Evolutionary conservation across 2,888 invertebrate genomes (phyloP).

Genomic region (Hermaeophaga mercurialis): DNA sequence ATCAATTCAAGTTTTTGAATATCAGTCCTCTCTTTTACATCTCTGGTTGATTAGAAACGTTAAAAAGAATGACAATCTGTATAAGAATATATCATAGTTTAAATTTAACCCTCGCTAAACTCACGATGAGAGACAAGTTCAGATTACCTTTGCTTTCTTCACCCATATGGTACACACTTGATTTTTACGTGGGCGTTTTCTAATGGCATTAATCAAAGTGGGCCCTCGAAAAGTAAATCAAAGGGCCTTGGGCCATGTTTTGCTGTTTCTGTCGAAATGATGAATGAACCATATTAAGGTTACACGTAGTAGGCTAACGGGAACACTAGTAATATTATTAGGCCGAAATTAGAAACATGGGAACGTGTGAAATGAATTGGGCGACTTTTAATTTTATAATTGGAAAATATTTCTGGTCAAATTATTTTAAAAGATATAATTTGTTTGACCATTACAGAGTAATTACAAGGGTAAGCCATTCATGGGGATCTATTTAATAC

Average conservation of each 20-base stretch:
- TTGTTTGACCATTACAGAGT: too few species aligned
- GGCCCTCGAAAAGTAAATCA: slow-evolving; percentile 31
- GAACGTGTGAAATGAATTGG: slow-evolving; percentile 11
- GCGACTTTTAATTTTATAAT: slow-evolving; percentile 7
- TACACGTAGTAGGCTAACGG: slow-evolving; percentile 35
- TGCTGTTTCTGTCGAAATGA: slow-evolving; percentile 31
- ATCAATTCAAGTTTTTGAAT: too few species aligned
- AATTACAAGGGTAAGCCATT: too few species aligned
- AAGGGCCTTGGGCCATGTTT: slow-evolving; percentile 40
- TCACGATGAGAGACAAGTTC: too few species aligned
- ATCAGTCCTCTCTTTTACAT: too few species aligned
- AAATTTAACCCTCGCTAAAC: too few species aligned
- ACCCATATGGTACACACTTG: slow-evolving; percentile 43
- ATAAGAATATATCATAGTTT: too few species aligned
- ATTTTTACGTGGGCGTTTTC: slow-evolving; percentile 37
- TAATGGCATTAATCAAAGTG: slow-evolving; percentile 39
- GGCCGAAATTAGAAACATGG: slow-evolving; percentile 12
- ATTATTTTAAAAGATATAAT: too few species aligned
- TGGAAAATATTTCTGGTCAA: too few species aligned
- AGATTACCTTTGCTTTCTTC: slow-evolving; percentile 28
- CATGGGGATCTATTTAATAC: too few species aligned
- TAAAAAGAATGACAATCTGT: too few species aligned
- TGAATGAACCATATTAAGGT: slow-evolving; percentile 36
- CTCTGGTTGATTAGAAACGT: too few species aligned
- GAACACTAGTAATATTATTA: slow-evolving; percentile 29